These are phyloP conservation scores for Polypedilum pembai DNA, from an alignment of 1,140 invertebrate species.

Conservation along the genomic window DNA sequence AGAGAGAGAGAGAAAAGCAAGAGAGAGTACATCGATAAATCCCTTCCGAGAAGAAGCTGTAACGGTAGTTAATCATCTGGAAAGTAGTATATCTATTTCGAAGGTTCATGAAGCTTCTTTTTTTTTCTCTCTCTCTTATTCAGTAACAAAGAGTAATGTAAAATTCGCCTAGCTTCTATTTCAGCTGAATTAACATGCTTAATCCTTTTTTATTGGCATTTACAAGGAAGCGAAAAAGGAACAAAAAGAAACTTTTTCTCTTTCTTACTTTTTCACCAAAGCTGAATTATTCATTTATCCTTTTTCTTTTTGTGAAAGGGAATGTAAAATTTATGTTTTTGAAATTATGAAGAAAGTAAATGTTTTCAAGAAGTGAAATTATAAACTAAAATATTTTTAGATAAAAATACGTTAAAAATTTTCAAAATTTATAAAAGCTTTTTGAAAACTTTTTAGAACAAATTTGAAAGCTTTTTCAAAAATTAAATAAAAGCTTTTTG, in stretches of 20 bases:
- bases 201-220: slow-evolving; percentile 26
- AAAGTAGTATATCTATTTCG: not conserved
- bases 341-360: no score
- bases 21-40: not conserved
- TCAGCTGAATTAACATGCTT: slow-evolving; percentile 20
- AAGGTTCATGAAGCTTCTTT: no score
- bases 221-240: not conserved
- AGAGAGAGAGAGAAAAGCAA: not conserved
- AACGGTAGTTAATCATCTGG: slow-evolving; percentile 17
- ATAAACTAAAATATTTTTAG: no score
- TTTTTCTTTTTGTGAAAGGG: not conserved
- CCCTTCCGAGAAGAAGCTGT: not conserved
- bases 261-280: not conserved
- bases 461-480: no score
- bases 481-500: no score
- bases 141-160: not conserved
- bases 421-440: no score
- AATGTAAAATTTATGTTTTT: no score
- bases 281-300: not conserved
- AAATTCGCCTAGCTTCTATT: not conserved
- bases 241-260: not conserved
- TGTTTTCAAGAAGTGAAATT: no score
- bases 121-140: no score
- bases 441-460: no score
- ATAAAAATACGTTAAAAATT: no score